Percentiles rank a stretch among this genome's conserved stretches.
These are phyloP conservation scores for Turnix velox DNA, from an alignment of 2,113 vertebrate species.

Conservation along the genomic window DNA sequence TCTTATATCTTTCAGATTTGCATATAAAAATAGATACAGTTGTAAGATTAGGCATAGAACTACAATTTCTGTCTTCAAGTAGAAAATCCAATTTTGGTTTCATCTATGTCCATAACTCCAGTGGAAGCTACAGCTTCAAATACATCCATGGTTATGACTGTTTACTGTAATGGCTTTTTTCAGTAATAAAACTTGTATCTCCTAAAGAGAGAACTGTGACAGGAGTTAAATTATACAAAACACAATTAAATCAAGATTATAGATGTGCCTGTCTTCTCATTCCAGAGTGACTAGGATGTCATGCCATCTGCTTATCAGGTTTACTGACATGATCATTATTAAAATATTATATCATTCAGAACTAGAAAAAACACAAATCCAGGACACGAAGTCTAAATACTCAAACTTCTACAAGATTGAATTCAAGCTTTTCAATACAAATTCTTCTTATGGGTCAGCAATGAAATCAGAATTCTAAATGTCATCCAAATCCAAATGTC, in stretches of 20 bases:
- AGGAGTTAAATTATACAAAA: neutral
- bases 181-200: neutral
- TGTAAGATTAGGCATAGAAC: neutral
- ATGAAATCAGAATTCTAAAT: neutral
- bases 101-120: neutral
- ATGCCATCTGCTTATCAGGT: neutral
- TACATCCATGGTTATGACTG: neutral
- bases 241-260: neutral
- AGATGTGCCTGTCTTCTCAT: neutral
- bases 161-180: neutral
- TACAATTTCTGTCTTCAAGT: neutral
- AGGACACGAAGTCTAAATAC: neutral
- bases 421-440: neutral
- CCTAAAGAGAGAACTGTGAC: neutral
- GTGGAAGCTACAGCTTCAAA: neutral
- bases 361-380: neutral
- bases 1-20: neutral
- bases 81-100: neutral
- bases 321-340: neutral
- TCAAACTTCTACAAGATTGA: neutral
- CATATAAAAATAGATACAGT: neutral
- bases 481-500: neutral
- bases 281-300: neutral
- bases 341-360: neutral
- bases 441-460: neutral